These are phyloP conservation scores for Bombyx huttoni DNA, from an alignment of 2,888 invertebrate species.

Conservation along the genomic window DNA sequence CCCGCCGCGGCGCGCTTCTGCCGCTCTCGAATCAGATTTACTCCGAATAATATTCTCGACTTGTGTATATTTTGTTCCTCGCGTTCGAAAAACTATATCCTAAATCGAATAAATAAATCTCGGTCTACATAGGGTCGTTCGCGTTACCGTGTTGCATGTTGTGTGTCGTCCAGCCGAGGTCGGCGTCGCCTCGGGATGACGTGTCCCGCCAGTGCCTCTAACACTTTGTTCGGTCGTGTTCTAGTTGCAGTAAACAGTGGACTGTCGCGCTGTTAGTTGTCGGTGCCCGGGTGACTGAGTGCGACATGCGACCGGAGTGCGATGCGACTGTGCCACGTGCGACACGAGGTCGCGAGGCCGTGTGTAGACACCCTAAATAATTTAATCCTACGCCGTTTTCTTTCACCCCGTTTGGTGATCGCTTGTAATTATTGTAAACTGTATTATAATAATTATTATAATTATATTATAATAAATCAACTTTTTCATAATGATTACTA, in stretches of 20 bases:
- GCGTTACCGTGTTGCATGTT: constrained; percentile 20
- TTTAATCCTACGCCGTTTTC: constrained; percentile 70
- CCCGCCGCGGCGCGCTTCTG: constrained; percentile 51
- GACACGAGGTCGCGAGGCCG: constrained; percentile 27
- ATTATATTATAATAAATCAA: constrained; percentile 72
- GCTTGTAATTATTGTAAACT: constrained; percentile 74
- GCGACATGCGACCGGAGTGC: neutral
- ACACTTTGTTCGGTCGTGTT: neutral
- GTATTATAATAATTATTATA: constrained; percentile 73
- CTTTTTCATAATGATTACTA: constrained; percentile 71
- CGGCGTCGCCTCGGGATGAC: constrained; percentile 6
- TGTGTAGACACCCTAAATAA: constrained; percentile 49
- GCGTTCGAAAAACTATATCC: constrained; percentile 73
- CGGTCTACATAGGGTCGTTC: constrained; percentile 28
- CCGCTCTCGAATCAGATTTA: constrained; percentile 64
- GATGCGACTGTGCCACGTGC: constrained; percentile 2
- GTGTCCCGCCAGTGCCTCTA: neutral
- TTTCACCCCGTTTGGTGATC: constrained; percentile 72
- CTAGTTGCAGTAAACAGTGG: constrained; percentile 5
- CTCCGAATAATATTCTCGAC: constrained; percentile 69
- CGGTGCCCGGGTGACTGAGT: constrained; percentile 3
- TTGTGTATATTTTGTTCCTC: constrained; percentile 72
- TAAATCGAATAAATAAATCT: constrained; percentile 51
- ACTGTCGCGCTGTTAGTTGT: constrained; percentile 4
- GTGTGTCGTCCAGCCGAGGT: constrained; percentile 2